phyloP scores from a whole-genome alignment of 2,888 invertebrate genomes.

The Chrysotoxum bicinctum region DNA sequence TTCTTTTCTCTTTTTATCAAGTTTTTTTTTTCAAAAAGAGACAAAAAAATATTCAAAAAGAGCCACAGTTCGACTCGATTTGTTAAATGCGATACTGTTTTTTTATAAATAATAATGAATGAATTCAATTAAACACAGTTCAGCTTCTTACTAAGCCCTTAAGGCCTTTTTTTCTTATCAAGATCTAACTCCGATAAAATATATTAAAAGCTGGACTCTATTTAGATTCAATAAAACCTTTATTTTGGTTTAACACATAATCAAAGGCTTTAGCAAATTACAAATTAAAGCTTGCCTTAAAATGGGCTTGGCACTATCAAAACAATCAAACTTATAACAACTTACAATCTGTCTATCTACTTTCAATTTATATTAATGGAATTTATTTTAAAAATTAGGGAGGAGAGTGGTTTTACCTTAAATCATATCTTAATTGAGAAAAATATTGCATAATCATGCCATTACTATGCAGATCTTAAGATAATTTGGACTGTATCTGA shows the following conservation, averaged over 20 bases:
- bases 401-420: not conserved
- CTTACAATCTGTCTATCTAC: no score
- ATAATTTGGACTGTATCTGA: no score
- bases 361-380: not conserved
- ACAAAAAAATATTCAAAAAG: no score
- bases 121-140: not conserved
- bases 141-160: not conserved
- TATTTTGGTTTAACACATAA: no score
- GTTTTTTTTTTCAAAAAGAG: no score
- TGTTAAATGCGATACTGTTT: not conserved
- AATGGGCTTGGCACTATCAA: not conserved
- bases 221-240: no score
- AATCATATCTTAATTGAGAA: not conserved
- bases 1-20: no score
- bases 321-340: not conserved
- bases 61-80: not conserved
- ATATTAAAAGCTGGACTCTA: no score
- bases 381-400: not conserved
- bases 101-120: not conserved
- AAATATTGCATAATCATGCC: no score
- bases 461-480: no score
- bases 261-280: not conserved
- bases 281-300: not conserved
- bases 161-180: no score
- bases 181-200: no score